phyloP scores from a whole-genome alignment of 2,113 vertebrate species.

The Melanocharis versteri region DNA sequence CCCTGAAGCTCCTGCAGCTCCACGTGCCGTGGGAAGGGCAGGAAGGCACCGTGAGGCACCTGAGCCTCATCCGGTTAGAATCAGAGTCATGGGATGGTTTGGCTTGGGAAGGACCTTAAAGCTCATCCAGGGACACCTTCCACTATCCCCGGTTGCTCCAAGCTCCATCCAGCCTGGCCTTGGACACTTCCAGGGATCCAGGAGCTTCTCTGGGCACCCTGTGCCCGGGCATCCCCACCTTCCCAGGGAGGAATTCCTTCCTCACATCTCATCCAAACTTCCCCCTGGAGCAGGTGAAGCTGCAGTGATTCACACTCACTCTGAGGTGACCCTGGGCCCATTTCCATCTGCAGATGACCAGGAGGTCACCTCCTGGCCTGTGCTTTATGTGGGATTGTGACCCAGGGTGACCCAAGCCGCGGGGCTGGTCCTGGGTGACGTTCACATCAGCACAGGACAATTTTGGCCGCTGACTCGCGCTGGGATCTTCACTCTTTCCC shows the following conservation, averaged over 20 bases:
- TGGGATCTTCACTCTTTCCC: neutral
- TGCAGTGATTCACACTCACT: neutral
- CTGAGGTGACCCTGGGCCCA: neutral
- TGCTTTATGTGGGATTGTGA: neutral
- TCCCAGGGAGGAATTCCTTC: neutral
- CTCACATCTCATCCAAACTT: neutral
- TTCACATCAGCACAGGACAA: neutral
- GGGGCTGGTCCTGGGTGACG: neutral
- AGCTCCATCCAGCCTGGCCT: rapidly evolving
- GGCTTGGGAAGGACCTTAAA: neutral
- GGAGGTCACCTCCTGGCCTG: neutral
- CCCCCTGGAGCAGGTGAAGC: neutral
- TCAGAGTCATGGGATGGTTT: neutral
- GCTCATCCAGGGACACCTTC: rapidly evolving
- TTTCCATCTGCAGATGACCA: neutral
- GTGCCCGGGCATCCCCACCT: neutral
- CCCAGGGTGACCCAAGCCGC: neutral
- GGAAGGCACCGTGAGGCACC: neutral
- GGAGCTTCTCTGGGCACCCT: neutral
- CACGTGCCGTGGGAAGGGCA: rapidly evolving
- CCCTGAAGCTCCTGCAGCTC: neutral
- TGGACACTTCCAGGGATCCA: neutral
- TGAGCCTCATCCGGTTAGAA: neutral
- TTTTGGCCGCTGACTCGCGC: rapidly evolving
- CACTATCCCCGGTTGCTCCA: rapidly evolving